Percentiles rank a stretch among this genome's conserved stretches.
phyloP scores from a whole-genome alignment of 2,113 vertebrate species.

The Cyprinus carpio region DNA sequence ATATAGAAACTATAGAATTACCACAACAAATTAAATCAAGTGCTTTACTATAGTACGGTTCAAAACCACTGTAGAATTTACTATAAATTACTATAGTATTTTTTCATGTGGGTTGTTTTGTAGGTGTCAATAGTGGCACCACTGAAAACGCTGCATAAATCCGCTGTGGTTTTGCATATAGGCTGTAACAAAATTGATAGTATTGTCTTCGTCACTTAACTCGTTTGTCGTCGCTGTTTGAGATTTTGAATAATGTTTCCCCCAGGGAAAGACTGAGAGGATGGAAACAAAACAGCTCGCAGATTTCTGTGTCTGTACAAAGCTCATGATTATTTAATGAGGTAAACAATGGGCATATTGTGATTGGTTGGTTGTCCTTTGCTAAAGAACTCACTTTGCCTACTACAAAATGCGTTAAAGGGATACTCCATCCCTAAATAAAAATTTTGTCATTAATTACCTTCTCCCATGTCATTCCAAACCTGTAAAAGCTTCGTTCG shows the following conservation, averaged over 20 bases:
- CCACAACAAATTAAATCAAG: too few relatives aligned
- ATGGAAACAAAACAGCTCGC: background rate
- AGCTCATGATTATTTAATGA: background rate
- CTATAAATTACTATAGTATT: too few relatives aligned
- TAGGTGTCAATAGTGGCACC: background rate
- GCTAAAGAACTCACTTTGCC: background rate
- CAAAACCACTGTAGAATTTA: too few relatives aligned
- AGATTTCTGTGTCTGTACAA: background rate
- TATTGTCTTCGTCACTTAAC: background rate
- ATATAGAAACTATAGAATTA: too few relatives aligned
- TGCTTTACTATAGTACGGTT: too few relatives aligned
- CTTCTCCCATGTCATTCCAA: too few relatives aligned
- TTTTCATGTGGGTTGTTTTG: too few relatives aligned
- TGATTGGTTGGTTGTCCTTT: background rate
- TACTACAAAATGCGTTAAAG: background rate
- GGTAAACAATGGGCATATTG: background rate
- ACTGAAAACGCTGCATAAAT: background rate
- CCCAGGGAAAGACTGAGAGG: background rate
- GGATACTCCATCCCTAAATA: too few relatives aligned
- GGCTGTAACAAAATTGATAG: background rate
- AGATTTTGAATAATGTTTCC: background rate
- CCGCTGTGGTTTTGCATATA: background rate
- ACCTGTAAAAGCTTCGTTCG: too few relatives aligned
- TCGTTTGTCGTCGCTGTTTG: background rate
- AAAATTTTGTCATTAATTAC: too few relatives aligned